Evolutionary conservation across 2,888 invertebrate genomes (phyloP).

Genomic region (Andrena minutula): DNA sequence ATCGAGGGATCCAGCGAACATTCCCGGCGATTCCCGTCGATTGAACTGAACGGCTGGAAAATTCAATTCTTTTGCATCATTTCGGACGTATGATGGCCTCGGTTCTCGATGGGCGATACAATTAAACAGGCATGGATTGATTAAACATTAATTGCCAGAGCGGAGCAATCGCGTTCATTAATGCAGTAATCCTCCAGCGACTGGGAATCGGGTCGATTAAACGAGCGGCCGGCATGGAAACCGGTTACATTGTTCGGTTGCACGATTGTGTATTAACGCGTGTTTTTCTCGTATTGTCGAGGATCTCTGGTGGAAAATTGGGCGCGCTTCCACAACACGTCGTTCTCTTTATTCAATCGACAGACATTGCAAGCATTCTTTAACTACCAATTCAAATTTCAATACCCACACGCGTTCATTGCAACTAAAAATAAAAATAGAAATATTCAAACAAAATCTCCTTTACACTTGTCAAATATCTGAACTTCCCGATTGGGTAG

Average conservation of each 20-base stretch:
- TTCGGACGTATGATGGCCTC: slow-evolving; percentile 18
- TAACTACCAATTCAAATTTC: background rate
- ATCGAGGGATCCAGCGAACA: background rate
- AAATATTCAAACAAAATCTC: too few species aligned
- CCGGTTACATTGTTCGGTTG: slow-evolving; percentile 15
- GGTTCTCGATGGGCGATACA: background rate
- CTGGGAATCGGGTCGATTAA: slow-evolving; percentile 22
- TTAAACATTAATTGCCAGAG: slow-evolving; percentile 28
- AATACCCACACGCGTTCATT: background rate
- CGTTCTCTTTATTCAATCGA: background rate
- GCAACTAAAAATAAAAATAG: too few species aligned
- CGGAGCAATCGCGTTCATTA: slow-evolving; percentile 14
- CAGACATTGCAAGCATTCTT: background rate
- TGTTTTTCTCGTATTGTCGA: slow-evolving; percentile 25
- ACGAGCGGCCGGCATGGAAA: slow-evolving; percentile 18
- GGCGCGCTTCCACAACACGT: background rate
- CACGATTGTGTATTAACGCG: background rate
- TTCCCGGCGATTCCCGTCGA: background rate
- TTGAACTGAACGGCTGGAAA: slow-evolving; percentile 13
- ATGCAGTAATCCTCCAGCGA: slow-evolving; percentile 15
- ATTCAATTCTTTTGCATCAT: slow-evolving; percentile 23
- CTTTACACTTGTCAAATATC: too few species aligned
- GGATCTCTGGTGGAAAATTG: background rate
- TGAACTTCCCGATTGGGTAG: too few species aligned
- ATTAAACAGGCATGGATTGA: slow-evolving; percentile 15